A percentile compares a stretch with the other conserved stretches of the same genome.
Evolutionary conservation across 2,888 invertebrate genomes (phyloP).

Genomic region (Thysanoteuthis rhombus): DNA sequence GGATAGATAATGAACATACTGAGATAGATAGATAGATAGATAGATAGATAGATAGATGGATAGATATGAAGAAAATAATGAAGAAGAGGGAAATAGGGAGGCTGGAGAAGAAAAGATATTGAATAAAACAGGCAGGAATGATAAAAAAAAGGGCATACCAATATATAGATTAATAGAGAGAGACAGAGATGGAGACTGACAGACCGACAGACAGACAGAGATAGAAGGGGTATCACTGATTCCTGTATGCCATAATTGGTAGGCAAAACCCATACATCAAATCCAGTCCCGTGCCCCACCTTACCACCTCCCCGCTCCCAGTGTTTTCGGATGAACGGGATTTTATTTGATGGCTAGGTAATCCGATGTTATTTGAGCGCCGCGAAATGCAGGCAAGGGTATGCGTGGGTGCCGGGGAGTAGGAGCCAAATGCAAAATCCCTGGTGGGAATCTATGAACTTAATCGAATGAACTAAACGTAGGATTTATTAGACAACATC

Average conservation of each 20-base stretch:
- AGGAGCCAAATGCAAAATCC: neutral
- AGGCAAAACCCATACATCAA: neutral
- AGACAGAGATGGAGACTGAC: neutral
- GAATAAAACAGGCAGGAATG: no score
- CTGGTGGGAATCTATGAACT: neutral
- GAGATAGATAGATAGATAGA: no score
- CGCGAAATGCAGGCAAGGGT: neutral
- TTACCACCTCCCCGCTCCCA: no score
- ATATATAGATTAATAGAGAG: neutral
- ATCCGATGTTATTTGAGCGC: neutral
- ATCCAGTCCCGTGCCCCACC: no score
- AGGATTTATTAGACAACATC: neutral
- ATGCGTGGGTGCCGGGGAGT: neutral
- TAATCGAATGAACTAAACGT: neutral
- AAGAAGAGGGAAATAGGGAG: no score
- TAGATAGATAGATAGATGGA: no score
- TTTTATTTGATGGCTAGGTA: neutral
- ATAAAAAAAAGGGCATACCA: neutral
- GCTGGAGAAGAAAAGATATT: no score
- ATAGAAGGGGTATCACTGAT: neutral
- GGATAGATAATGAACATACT: no score
- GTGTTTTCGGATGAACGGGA: neutral
- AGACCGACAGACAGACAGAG: no score
- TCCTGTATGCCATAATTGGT: neutral
- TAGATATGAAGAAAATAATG: no score